Percentiles rank a stretch among this genome's conserved stretches.
Evolutionary conservation across 2,113 vertebrate genomes (phyloP).

Genomic region (Lophochroa leadbeateri): DNA sequence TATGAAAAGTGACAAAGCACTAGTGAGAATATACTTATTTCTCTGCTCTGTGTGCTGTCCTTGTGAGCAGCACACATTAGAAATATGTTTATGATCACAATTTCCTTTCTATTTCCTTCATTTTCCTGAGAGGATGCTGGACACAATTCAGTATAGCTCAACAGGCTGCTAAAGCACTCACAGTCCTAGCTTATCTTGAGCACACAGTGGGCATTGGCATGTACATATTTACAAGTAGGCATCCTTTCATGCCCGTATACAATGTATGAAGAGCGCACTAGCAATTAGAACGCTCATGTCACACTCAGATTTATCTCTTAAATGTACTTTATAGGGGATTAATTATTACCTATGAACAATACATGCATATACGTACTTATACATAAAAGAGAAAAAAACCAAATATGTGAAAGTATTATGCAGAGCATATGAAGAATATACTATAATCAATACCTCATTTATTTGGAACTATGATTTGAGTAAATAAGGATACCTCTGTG

Average conservation of each 20-base stretch:
- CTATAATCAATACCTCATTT: background rate
- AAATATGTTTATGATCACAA: background rate
- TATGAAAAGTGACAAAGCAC: background rate
- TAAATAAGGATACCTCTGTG: constrained; percentile 74
- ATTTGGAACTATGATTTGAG: constrained; percentile 31
- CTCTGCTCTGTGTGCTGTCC: background rate
- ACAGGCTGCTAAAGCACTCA: background rate
- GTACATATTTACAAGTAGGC: background rate
- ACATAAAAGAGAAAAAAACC: background rate
- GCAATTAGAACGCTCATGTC: background rate
- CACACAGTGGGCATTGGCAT: background rate
- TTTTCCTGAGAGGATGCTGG: background rate
- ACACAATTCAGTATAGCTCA: background rate
- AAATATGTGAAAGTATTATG: background rate
- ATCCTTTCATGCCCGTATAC: background rate
- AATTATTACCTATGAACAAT: background rate
- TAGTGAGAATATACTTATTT: background rate
- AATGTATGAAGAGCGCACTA: fast-evolving
- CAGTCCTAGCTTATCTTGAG: background rate
- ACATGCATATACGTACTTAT: background rate
- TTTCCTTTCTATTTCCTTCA: background rate
- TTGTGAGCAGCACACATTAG: background rate
- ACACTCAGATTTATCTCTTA: background rate
- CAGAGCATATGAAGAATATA: background rate
- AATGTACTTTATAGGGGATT: background rate